Percentiles rank a stretch among this genome's conserved stretches.
Evolutionary conservation across 2,888 invertebrate species (phyloP).

Genomic region (Apotomis turbidana): DNA sequence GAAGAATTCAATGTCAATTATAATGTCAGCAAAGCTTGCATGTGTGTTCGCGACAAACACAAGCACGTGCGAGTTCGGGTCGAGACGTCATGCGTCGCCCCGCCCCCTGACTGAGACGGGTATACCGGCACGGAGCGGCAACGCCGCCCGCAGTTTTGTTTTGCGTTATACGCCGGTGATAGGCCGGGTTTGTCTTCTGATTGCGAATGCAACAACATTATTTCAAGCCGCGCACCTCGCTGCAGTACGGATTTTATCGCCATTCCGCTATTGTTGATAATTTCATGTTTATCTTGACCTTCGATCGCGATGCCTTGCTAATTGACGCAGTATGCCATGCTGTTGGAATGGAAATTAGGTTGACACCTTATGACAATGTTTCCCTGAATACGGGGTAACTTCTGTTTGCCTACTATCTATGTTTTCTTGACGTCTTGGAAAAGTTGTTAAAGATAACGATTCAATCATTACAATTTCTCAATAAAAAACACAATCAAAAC

Average conservation of each 20-base stretch:
- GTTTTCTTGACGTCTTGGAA: neutral
- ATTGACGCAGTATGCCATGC: constrained; percentile 8
- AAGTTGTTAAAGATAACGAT: neutral
- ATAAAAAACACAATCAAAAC: neutral
- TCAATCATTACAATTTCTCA: neutral
- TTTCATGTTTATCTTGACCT: constrained; percentile 68
- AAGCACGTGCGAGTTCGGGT: constrained; percentile 76
- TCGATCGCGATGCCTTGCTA: constrained; percentile 52
- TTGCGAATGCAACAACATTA: constrained; percentile 77
- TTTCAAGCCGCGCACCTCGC: constrained; percentile 61
- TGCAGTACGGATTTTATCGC: constrained; percentile 65
- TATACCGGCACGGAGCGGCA: constrained; percentile 63
- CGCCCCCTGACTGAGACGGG: constrained; percentile 66
- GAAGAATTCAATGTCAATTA: constrained; percentile 64
- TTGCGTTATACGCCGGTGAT: constrained; percentile 75
- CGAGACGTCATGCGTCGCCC: constrained; percentile 76
- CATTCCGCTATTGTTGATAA: constrained; percentile 56
- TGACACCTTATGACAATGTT: neutral
- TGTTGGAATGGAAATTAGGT: constrained; percentile 42
- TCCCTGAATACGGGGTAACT: neutral
- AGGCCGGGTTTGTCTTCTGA: constrained; percentile 79
- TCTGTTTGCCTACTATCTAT: neutral
- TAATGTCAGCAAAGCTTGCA: constrained; percentile 62
- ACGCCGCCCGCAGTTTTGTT: constrained; percentile 77
- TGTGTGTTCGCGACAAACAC: constrained; percentile 80